These are phyloP conservation scores for Puffinus mauretanicus DNA, from an alignment of 2,113 vertebrate species.

Conservation along the genomic window DNA sequence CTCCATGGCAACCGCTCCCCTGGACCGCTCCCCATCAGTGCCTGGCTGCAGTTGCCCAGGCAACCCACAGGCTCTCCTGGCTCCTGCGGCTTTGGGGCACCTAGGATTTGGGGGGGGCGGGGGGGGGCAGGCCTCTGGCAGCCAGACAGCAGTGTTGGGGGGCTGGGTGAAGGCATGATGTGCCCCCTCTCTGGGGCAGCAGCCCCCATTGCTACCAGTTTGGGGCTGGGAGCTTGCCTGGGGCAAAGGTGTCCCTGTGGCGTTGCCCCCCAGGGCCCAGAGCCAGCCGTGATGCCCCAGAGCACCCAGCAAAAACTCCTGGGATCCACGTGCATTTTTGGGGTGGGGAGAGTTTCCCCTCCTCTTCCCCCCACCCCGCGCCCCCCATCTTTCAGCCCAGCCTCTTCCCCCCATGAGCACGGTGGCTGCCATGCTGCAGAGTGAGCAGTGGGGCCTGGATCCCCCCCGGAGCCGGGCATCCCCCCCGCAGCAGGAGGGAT, in stretches of 20 bases:
- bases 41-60: constrained; percentile 58
- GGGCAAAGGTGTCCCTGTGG: background rate
- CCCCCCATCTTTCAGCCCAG: background rate
- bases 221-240: background rate
- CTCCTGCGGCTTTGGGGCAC: background rate
- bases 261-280: background rate
- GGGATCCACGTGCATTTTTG: fast-evolving
- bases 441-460: constrained; percentile 5
- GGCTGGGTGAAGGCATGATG: background rate
- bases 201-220: too few relatives aligned
- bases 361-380: too few relatives aligned
- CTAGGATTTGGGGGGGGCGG: background rate
- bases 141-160: background rate
- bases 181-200: background rate
- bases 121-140: background rate
- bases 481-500: constrained; percentile 38
- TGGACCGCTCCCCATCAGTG: constrained; percentile 41
- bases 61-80: background rate
- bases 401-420: background rate
- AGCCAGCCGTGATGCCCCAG: background rate
- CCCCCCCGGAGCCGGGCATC: background rate
- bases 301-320: background rate
- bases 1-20: constrained; percentile 49
- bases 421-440: background rate
- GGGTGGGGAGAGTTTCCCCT: too few relatives aligned